These are phyloP conservation scores for Chaenogobius annularis DNA, from an alignment of 2,113 vertebrate genomes.

Conservation along the genomic window DNA sequence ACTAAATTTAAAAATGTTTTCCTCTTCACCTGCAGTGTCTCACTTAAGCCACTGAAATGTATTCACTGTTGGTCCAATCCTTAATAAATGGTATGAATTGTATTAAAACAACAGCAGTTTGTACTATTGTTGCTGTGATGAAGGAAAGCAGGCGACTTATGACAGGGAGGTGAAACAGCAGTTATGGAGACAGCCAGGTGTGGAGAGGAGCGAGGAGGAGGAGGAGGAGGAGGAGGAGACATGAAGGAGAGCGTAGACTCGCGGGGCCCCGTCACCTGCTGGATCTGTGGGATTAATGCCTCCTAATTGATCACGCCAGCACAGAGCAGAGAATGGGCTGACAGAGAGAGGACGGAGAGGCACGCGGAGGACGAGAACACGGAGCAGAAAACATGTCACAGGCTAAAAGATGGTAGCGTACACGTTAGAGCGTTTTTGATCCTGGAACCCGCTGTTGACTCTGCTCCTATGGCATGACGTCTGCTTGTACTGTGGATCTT, in stretches of 20 bases:
- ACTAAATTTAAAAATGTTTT: too few species aligned
- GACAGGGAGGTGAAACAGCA: constrained; percentile 32
- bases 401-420: constrained; percentile 15
- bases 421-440: not conserved
- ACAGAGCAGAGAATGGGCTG: constrained; percentile 53
- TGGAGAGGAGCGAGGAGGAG: constrained; percentile 42
- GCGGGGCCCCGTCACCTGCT: constrained; percentile 70
- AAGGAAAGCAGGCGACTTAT: constrained; percentile 2
- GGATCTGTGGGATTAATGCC: constrained; percentile 70
- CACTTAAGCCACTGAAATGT: too few species aligned
- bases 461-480: not conserved
- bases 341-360: constrained; percentile 46
- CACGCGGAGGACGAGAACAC: constrained; percentile 45
- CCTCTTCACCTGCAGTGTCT: too few species aligned
- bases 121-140: not conserved
- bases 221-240: constrained; percentile 50
- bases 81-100: too few species aligned
- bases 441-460: not conserved
- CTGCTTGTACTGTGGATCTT: not conserved
- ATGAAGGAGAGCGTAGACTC: constrained; percentile 58
- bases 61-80: too few species aligned
- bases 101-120: too few species aligned
- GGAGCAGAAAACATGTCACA: constrained; percentile 23
- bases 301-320: constrained; percentile 70
- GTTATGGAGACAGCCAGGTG: constrained; percentile 52